phyloP scores from a whole-genome alignment of 2,888 invertebrate species.

The Anoplius nigerrimus region DNA sequence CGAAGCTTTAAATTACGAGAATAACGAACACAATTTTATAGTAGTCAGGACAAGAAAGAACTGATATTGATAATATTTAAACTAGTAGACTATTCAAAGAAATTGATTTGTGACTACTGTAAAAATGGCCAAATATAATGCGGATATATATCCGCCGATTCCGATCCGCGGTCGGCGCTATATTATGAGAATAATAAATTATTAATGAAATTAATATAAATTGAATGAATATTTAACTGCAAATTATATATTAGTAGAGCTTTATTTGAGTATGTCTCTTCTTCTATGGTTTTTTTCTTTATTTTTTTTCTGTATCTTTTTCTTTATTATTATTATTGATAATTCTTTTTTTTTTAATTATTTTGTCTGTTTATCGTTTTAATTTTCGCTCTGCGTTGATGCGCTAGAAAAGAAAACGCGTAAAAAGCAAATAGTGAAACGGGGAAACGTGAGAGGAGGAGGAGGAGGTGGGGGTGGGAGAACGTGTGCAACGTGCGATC shows the following conservation, averaged over 20 bases:
- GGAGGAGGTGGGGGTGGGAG: too few relatives aligned
- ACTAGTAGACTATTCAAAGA: conserved; percentile 65
- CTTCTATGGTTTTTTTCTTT: conserved; percentile 27
- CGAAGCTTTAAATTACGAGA: conserved; percentile 73
- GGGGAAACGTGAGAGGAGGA: too few relatives aligned
- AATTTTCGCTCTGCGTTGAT: conserved; percentile 42
- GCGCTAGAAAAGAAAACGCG: conserved; percentile 33
- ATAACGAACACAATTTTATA: conserved; percentile 73
- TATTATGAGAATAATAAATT: conserved; percentile 75
- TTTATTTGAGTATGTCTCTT: conserved; percentile 68
- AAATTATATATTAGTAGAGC: conserved; percentile 73
- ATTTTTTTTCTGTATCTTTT: not conserved
- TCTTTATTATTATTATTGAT: not conserved
- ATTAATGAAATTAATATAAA: conserved; percentile 75
- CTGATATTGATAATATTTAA: conserved; percentile 78
- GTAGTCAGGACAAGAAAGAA: conserved; percentile 75
- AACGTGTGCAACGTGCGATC: too few relatives aligned
- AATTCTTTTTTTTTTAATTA: conserved; percentile 13
- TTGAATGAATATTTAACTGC: conserved; percentile 74
- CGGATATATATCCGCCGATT: conserved; percentile 59
- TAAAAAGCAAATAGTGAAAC: conserved; percentile 10
- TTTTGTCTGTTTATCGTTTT: conserved; percentile 5
- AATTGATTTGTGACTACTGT: conserved; percentile 74
- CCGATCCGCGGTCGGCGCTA: conserved; percentile 67
- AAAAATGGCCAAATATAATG: conserved; percentile 74